Evolutionary conservation across 1,140 invertebrate genomes (phyloP).

Genomic region (Listronotus oregonensis): DNA sequence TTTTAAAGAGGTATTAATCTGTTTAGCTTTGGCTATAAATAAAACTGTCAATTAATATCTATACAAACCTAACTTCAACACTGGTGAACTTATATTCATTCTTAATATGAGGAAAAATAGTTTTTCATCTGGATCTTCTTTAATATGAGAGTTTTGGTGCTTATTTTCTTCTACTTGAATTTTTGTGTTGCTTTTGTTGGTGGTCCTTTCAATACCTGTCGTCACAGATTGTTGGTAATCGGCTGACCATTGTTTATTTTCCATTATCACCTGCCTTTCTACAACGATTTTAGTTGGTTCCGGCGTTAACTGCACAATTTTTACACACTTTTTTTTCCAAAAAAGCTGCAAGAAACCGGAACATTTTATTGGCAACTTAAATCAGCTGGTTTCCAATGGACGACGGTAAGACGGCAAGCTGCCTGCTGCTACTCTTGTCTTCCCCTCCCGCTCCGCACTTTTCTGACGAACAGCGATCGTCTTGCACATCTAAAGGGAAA

Average conservation of each 20-base stretch:
- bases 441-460: conserved; percentile 6
- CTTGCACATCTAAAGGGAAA: no score
- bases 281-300: conserved; percentile 37
- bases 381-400: conserved; percentile 55
- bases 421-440: conserved; percentile 32
- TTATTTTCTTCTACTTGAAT: conserved; percentile 34
- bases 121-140: conserved; percentile 36
- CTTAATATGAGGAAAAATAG: conserved; percentile 17
- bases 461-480: no score
- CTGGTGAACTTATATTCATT: conserved; percentile 24
- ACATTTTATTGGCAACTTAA: conserved; percentile 54
- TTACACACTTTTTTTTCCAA: conserved; percentile 47
- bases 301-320: conserved; percentile 39
- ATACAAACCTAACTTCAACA: conserved; percentile 38
- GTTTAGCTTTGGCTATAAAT: conserved; percentile 35
- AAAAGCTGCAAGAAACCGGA: conserved; percentile 47
- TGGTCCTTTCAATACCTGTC: conserved; percentile 43
- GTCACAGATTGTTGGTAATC: conserved; percentile 50
- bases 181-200: conserved; percentile 46
- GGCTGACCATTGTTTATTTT: conserved; percentile 48
- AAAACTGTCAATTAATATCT: conserved; percentile 36
- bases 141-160: conserved; percentile 30
- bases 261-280: conserved; percentile 43
- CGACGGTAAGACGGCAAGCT: conserved; percentile 40
- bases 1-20: conserved; percentile 34